phyloP scores from a whole-genome alignment of 2,888 invertebrate genomes.

The Cryptocephalus primarius region DNA sequence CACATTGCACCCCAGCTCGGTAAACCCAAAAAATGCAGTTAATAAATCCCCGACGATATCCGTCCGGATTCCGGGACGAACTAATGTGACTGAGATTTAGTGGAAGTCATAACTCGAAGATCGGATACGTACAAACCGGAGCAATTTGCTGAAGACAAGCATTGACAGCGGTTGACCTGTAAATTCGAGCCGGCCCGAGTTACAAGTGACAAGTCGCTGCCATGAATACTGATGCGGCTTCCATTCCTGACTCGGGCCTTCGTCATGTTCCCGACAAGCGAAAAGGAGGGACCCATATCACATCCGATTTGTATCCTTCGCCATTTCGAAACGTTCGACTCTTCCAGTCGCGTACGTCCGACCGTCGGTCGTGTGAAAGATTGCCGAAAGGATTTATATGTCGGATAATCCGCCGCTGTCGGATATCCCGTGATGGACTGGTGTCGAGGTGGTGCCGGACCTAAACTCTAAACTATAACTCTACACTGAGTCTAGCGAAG shows the following conservation, averaged over 20 bases:
- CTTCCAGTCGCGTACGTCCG: too few species aligned
- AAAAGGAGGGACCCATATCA: constrained; percentile 17
- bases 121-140: constrained; percentile 19
- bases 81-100: constrained; percentile 13
- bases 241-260: constrained; percentile 16
- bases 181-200: constrained; percentile 21
- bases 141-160: constrained; percentile 24
- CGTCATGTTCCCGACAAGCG: constrained; percentile 20
- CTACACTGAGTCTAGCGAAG: too few species aligned
- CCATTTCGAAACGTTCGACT: constrained; percentile 4
- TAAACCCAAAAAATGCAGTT: too few species aligned
- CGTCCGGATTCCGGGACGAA: constrained; percentile 1
- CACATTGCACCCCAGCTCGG: too few species aligned
- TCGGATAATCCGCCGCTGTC: too few species aligned
- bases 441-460: too few species aligned
- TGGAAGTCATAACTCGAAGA: constrained; percentile 10
- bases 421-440: too few species aligned
- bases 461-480: too few species aligned
- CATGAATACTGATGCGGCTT: constrained; percentile 31
- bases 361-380: too few species aligned
- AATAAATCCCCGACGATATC: not conserved
- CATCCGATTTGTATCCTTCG: constrained; percentile 27
- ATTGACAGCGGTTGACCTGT: constrained; percentile 33
- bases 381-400: too few species aligned
- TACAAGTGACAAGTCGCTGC: constrained; percentile 23